These are phyloP conservation scores for Fissipunctia ypsillon DNA, from an alignment of 2,888 invertebrate species.

Conservation along the genomic window DNA sequence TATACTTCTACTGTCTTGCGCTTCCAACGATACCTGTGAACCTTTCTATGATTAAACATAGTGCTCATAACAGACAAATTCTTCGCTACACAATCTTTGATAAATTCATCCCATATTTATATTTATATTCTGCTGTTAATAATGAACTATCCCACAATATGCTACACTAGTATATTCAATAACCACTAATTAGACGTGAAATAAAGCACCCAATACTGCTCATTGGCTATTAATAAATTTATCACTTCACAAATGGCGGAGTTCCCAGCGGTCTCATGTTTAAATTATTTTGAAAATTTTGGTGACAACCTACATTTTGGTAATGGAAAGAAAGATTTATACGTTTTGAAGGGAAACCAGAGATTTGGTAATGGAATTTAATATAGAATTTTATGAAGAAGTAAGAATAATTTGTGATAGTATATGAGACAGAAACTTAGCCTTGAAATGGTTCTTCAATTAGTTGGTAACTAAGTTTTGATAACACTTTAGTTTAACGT, in stretches of 20 bases:
- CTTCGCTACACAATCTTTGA: too few species aligned
- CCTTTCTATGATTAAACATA: too few species aligned
- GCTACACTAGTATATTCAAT: conserved; percentile 22
- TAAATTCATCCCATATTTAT: too few species aligned
- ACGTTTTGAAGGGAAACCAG: too few species aligned
- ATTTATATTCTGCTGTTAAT: background rate
- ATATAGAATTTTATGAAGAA: conserved; percentile 13
- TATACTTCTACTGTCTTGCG: too few species aligned
- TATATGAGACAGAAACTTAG: background rate
- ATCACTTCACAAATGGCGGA: conserved; percentile 42
- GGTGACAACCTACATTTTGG: conserved; percentile 32
- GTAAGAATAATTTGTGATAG: background rate
- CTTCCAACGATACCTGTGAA: too few species aligned
- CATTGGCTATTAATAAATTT: conserved; percentile 51
- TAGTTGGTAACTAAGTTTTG: background rate
- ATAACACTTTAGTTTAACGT: background rate
- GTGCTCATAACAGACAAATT: too few species aligned
- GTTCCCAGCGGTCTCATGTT: conserved; percentile 45
- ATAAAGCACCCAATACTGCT: conserved; percentile 41
- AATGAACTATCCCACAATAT: conserved; percentile 14
- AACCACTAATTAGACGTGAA: conserved; percentile 49
- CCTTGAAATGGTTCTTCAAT: background rate
- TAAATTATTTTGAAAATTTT: conserved; percentile 46
- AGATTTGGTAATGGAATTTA: conserved; percentile 30
- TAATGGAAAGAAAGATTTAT: too few species aligned